A percentile compares a stretch with the other conserved stretches of the same genome.
Conservation (phyloP, 2,797 vertebrate genomes). For the Lepus townsendii region DNA sequence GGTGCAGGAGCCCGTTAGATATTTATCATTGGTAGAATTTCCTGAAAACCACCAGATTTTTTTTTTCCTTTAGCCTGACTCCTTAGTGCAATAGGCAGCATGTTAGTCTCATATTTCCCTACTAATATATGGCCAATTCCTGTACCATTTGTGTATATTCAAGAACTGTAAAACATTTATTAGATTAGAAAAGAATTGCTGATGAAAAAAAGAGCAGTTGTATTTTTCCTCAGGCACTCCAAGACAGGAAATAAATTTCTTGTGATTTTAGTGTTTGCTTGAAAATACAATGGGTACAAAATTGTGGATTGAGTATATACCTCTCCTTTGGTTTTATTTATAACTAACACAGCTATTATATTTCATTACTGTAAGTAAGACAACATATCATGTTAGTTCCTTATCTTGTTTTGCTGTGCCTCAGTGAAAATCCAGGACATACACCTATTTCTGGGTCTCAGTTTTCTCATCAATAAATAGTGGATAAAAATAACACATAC, state of each 20-base stretch:
- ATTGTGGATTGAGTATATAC: not conserved
- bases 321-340: constrained; percentile 36
- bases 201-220: not conserved
- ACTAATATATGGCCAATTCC: not conserved
- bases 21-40: constrained; percentile 13
- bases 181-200: not conserved
- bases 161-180: not conserved
- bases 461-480: not conserved
- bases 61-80: too few species aligned
- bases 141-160: not conserved
- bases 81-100: too few species aligned
- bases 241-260: not conserved
- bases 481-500: not conserved
- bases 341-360: not conserved
- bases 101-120: not conserved
- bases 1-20: not conserved
- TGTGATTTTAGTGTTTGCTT: constrained; percentile 49
- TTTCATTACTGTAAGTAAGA: constrained; percentile 35
- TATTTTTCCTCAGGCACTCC: not conserved
- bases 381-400: not conserved
- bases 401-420: not conserved
- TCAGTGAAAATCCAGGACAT: constrained; percentile 9
- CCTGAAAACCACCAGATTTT: not conserved
- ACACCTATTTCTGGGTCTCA: not conserved
- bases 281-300: not conserved